Evolutionary conservation across 1,140 invertebrate species (phyloP), one percentile per base, ranked within the genome.

Genomic region (Cydia strobilella): DNA sequence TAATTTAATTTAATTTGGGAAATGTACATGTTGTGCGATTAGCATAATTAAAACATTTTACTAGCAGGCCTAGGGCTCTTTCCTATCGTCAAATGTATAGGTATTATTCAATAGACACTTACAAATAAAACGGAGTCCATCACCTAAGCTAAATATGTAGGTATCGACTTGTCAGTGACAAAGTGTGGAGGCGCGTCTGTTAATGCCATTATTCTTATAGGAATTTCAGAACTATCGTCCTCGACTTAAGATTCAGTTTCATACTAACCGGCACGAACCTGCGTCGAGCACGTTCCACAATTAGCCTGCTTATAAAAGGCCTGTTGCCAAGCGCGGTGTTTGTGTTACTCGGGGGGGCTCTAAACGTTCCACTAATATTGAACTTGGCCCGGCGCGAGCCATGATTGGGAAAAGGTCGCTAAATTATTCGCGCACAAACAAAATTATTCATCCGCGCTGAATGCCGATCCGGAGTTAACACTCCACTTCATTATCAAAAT

Each of bases 341-440:
- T 66, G 63, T 31, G 23, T 25, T 15, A 23, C 59, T 12, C 63
- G 63, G 63, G 1, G 20, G 27, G 31, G 15, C 65, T 69, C 65
- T 69, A 39, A 69, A 69, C 65, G 65, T 27, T 69, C 65, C 35
- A 69, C 65, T 69, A 69, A 69, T 69, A 69, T 69, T 69, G 7
- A 39, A 69, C 31, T 69, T 69, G 65, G 63, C 65, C 63, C 42
- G 42, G 12, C 65, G 27, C 65, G 63, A 6, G 65, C 12, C 65
- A 23, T 69, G 65, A 69, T 69, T 69, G 65, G 31, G 65, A 69
- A 69, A 69, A 69, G 65, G 65, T 69, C 65, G 35, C 65, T 69
- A 69, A 69, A 42, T 69, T 69, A 69, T 69, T 69, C 65, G n/a
- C 31, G 27, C 31, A 39, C 31, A 69, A 69, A 69, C 65, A 69